Evolutionary conservation across 2,888 invertebrate genomes (phyloP), one percentile per base, ranked within the genome.

Genomic region (Acanthococcus lagerstroemiae): DNA sequence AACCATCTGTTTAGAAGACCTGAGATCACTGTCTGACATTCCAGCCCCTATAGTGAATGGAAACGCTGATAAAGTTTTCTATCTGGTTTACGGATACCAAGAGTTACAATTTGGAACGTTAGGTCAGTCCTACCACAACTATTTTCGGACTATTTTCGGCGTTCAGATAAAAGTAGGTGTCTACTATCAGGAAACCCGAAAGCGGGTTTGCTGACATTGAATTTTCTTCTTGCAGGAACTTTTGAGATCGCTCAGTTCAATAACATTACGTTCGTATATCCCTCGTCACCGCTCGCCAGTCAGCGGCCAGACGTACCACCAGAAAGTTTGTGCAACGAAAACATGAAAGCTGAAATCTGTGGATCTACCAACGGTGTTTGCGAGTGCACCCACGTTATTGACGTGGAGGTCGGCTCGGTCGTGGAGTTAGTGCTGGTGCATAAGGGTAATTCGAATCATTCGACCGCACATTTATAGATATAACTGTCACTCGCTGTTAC

Each of bases 381-480:
- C 72, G 86, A 87, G 74, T 90, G 90, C 73, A 83, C 86, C 7
- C 86, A 89, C 72, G 79, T 86, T n/a, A 81, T 86, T 70, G 77
- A 80, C 48, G 78, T 90, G 4, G 82, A 83, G 0, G 74, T 87
- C 24, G 83, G 82, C n/a, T 79, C 86, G 4, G 81, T 83, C 0
- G 86, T 88, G 2, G 89, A 90, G 74, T 76, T 90, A 12, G 76
- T 89, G 30, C 80, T 90, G 72, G 80, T 87, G 58, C 87, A 90
- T 76, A 84, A 86, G 82, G 88, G 89, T 85, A 77, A 76, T 50
- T 55, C 15, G 19, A 15, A 50, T 25, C 54, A 48, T 50, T n/a
- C 56, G 57, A 55, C 57, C 56, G 21, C 30, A 65, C 65, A 55
- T 56, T 67, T 69, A 56, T 7, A 19, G 26, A 58, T 30, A 46